Evolutionary conservation across 2,113 vertebrate genomes (phyloP), one percentile per base, ranked within the genome.

Genomic region (Heliornis fulica): DNA sequence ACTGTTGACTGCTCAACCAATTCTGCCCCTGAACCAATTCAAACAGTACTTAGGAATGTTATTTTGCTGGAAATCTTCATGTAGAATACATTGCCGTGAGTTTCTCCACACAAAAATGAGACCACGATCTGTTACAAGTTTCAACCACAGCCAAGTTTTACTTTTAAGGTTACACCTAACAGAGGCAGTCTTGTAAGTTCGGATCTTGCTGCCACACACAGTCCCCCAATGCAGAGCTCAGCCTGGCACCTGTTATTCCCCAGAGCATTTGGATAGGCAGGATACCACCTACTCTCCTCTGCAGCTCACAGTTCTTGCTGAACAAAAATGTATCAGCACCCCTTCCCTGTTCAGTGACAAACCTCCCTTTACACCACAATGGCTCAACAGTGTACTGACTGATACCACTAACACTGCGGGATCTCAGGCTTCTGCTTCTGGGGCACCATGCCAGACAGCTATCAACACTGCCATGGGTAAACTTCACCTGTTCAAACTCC

Each of bases 1-100:
- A 96, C 92, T 64, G 80, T 83, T 88, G 87, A 85, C 85, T 94
- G 95, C 92, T 95, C 96, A 95, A 90, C 76, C 88, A 68, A 41
- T 61, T 89, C 88, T 88, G 88, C 88, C 88, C 59, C 83, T 87
- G 92, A 94, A 94, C 57, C 80, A 65, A 72, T 79, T 92, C 90
- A 79, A 94, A 26, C 28, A 23, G 60, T 72, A 93, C 63, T 92
- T 96, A 89, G 66, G 56, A 89, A 90, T 32, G 38, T 83, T 94
- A 93, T 68, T 95, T 92, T 75, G 68, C 69, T 56, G 56, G 51
- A 86, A 94, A 82, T 89, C 86, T 87, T 83, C 71, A 65, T 6
- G 15, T 15, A 81, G 76, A 59, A 64, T 60, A 56, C 31, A 68
- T 29, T 48, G 53, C 86, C 83, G 45, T 10, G 56, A 75, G 65